These are phyloP conservation scores for Perccottus glenii DNA, from an alignment of 2,113 vertebrate genomes.

Conservation along the genomic window DNA sequence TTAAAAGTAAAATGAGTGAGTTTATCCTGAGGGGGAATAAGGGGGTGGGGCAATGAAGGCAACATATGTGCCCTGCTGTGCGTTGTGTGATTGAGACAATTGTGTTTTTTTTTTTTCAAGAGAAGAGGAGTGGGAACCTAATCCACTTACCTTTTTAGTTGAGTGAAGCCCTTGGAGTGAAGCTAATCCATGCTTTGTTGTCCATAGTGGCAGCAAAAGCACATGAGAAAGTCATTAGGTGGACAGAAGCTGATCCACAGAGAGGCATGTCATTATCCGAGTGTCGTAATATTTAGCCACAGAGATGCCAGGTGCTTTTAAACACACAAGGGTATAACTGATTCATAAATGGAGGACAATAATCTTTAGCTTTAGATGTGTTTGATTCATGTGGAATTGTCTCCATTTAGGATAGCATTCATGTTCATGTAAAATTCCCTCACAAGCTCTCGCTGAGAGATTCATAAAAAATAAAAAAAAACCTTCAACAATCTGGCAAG, in stretches of 20 bases:
- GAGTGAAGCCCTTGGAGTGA: slow-evolving; percentile 47
- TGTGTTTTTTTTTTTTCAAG: slow-evolving; percentile 16
- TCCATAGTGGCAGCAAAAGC: slow-evolving; percentile 46
- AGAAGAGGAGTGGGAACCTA: slow-evolving; percentile 29
- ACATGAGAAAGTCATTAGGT: slow-evolving; percentile 55
- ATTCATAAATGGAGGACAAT: not conserved
- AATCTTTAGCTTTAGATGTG: slow-evolving; percentile 18
- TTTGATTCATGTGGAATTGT: slow-evolving; percentile 23
- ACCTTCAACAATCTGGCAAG: slow-evolving; percentile 24
- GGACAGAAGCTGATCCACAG: slow-evolving; percentile 13
- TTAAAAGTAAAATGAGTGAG: not conserved
- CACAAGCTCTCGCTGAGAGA: slow-evolving; percentile 33
- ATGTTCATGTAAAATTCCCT: slow-evolving; percentile 46
- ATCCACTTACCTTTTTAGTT: slow-evolving; percentile 49
- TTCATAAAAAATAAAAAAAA: slow-evolving; percentile 11
- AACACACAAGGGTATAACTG: slow-evolving; percentile 9
- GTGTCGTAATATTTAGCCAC: slow-evolving; percentile 26
- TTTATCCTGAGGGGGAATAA: not conserved
- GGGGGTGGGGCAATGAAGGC: not conserved
- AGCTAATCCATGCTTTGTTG: slow-evolving; percentile 63
- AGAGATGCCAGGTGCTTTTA: slow-evolving; percentile 6
- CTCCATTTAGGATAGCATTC: slow-evolving; percentile 34
- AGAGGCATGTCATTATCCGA: slow-evolving; percentile 45
- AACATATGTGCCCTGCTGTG: not conserved
- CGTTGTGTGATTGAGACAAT: slow-evolving; percentile 26